Conservation (phyloP, 2,797 vertebrate genomes). For the Taenioides sp. region DNA sequence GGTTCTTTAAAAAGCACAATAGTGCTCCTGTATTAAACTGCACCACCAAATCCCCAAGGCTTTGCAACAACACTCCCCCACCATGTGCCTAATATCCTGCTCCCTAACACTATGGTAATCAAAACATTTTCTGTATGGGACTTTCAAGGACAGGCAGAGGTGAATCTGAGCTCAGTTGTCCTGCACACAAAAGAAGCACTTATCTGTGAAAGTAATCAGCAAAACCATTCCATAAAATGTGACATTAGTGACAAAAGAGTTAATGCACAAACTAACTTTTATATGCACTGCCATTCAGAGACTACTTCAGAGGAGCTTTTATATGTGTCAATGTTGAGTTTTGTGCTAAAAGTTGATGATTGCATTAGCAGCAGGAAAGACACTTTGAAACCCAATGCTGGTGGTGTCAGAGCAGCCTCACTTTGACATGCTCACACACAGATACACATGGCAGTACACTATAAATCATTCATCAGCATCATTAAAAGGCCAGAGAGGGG, state of each 20-base stretch:
- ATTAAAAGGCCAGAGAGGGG: conserved; percentile 53
- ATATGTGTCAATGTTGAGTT: background rate
- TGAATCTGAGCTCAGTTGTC: conserved; percentile 18
- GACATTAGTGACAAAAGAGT: background rate
- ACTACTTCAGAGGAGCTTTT: background rate
- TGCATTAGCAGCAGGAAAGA: background rate
- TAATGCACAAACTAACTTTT: background rate
- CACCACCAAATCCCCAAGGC: conserved; percentile 44
- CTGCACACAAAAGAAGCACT: background rate
- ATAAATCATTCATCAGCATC: conserved; percentile 72
- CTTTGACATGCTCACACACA: conserved; percentile 45
- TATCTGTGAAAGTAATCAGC: background rate
- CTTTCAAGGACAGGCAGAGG: conserved; percentile 49
- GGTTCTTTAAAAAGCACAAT: conserved; percentile 51
- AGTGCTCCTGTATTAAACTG: conserved; percentile 50
- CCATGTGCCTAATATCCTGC: conserved; percentile 46
- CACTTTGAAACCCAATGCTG: background rate
- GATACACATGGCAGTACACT: conserved; percentile 24
- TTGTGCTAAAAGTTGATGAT: background rate
- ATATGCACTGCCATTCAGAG: no score
- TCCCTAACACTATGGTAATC: conserved; percentile 41
- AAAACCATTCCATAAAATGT: background rate
- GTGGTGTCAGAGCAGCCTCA: conserved; percentile 39
- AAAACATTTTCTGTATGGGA: conserved; percentile 34
- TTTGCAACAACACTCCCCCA: conserved; percentile 41